Evolutionary conservation across 2,888 invertebrate species (phyloP).

Genomic region (Aphelenchoides bicaudatus): DNA sequence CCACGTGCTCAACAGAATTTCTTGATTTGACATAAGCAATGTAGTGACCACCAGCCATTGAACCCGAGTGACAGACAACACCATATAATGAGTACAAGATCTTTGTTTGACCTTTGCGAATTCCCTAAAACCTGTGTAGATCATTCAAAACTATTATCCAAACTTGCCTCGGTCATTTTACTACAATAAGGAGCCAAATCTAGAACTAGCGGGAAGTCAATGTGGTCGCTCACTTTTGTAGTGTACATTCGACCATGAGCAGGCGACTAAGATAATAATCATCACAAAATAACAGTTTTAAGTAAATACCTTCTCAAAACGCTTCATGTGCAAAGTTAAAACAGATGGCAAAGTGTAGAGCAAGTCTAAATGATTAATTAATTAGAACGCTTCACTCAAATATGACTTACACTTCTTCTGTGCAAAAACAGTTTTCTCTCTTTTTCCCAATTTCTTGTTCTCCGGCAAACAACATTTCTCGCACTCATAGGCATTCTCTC

Average conservation of each 20-base stretch:
- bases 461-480: constrained; percentile 70
- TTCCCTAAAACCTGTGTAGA: constrained; percentile 28
- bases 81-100: constrained; percentile 86
- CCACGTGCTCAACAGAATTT: constrained; percentile 23
- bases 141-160: not conserved
- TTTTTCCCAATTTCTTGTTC: constrained; percentile 33
- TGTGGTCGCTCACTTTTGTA: constrained; percentile 68
- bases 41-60: constrained; percentile 83
- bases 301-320: constrained; percentile 74
- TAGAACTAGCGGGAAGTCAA: constrained; percentile 78
- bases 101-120: constrained; percentile 30
- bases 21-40: constrained; percentile 86
- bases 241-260: constrained; percentile 69
- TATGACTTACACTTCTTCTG: not conserved
- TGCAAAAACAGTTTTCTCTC: constrained; percentile 13
- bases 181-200: constrained; percentile 85
- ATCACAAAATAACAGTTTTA: not conserved
- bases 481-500: constrained; percentile 87
- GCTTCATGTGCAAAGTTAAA: constrained; percentile 86
- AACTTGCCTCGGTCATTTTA: constrained; percentile 30
- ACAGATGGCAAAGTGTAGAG: constrained; percentile 87
- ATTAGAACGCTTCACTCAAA: too few species aligned
- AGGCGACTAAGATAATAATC: not conserved
- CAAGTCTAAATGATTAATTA: too few species aligned
- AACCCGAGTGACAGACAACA: constrained; percentile 88